phyloP scores from a whole-genome alignment of 2,113 vertebrate species.

The Mustela lutreola region DNA sequence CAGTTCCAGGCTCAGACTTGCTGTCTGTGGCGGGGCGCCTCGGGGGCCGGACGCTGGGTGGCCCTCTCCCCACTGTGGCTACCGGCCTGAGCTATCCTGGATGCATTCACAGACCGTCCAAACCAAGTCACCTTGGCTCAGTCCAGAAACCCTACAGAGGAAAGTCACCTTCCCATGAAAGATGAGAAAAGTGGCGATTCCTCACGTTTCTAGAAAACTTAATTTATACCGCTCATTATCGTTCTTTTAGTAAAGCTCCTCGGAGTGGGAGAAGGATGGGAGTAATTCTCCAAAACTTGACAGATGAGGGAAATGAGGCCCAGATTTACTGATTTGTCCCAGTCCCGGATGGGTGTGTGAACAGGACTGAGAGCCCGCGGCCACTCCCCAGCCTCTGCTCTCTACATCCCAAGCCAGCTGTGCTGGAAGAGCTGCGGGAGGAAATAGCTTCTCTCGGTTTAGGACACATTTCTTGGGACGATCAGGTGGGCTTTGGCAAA shows the following conservation, averaged over 20 bases:
- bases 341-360: background rate
- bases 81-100: background rate
- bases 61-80: background rate
- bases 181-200: background rate
- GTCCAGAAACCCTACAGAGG: background rate
- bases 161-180: background rate
- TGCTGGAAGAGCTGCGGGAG: fast-evolving
- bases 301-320: background rate
- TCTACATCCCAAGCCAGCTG: background rate
- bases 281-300: background rate
- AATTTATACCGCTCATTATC: background rate
- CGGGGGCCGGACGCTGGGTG: background rate
- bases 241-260: background rate
- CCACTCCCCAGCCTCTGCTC: background rate
- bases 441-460: background rate
- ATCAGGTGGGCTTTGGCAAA: background rate
- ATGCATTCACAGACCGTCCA: background rate
- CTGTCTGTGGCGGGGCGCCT: constrained; percentile 16
- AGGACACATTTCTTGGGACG: background rate
- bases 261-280: background rate
- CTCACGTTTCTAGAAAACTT: background rate
- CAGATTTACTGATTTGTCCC: background rate
- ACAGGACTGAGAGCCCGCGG: background rate
- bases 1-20: background rate
- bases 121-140: background rate